Percentiles rank a stretch among this genome's conserved stretches.
These are phyloP conservation scores for Diceros bicornis DNA, from an alignment of 2,797 vertebrate species.

Conservation along the genomic window DNA sequence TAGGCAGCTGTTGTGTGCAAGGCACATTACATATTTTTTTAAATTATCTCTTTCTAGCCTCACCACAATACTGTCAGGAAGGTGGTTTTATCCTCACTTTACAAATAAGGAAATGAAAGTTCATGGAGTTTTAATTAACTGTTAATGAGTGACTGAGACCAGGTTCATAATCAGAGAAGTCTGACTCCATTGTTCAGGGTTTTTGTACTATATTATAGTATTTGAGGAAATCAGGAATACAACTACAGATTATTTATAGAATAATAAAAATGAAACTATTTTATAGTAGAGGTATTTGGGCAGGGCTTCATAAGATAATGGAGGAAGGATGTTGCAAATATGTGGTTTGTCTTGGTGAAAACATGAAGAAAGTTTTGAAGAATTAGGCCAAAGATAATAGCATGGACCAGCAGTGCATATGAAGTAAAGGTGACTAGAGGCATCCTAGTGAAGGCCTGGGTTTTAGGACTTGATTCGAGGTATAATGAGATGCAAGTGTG, in stretches of 20 bases:
- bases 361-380: background rate
- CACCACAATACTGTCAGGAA: background rate
- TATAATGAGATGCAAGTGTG: background rate
- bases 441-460: background rate
- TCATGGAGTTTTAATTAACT: constrained; percentile 22
- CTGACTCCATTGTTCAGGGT: background rate
- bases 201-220: background rate
- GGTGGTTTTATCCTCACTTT: background rate
- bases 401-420: background rate
- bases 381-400: background rate
- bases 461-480: background rate
- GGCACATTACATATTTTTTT: background rate
- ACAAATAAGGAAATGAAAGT: constrained; percentile 18
- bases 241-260: background rate
- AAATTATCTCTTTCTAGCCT: background rate
- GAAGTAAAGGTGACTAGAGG: background rate
- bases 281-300: background rate
- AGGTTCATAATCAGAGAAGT: background rate
- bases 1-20: background rate
- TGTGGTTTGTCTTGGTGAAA: background rate
- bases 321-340: background rate
- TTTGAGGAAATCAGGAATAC: background rate
- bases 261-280: background rate
- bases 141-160: background rate
- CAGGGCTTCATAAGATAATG: background rate